Evolutionary conservation across 1,140 invertebrate species (phyloP).

Genomic region (Gyrodactylus salaris): DNA sequence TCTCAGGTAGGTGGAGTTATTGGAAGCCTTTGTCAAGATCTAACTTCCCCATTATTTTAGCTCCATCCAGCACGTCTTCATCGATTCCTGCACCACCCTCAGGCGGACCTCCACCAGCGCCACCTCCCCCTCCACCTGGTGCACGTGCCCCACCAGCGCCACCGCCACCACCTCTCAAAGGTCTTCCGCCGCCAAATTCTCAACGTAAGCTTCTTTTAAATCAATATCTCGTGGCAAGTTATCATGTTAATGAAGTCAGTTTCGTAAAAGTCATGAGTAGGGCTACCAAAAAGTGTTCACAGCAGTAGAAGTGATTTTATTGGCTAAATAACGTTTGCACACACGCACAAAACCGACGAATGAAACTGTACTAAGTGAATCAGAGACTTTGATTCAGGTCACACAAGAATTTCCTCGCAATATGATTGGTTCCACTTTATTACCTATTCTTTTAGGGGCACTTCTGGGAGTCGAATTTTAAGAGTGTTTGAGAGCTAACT

Average conservation of each 20-base stretch:
- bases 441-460: too few species aligned
- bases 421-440: too few species aligned
- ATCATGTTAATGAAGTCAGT: not conserved
- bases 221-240: too few species aligned
- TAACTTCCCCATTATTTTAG: not conserved
- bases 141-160: slow-evolving; percentile 13
- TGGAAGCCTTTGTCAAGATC: not conserved
- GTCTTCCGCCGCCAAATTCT: slow-evolving; percentile 34
- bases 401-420: too few species aligned
- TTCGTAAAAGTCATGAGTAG: too few species aligned
- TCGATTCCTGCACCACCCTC: slow-evolving; percentile 11
- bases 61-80: slow-evolving; percentile 16
- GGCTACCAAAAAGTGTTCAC: not conserved
- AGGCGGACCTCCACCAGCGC: slow-evolving; percentile 13
- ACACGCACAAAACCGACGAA: too few species aligned
- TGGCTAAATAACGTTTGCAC: too few species aligned
- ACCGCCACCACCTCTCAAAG: slow-evolving; percentile 9
- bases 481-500: too few species aligned
- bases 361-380: too few species aligned
- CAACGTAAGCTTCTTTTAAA: slow-evolving; percentile 1
- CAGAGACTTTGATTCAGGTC: too few species aligned
- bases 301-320: too few species aligned
- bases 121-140: slow-evolving; percentile 12
- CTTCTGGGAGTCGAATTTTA: too few species aligned
- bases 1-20: not conserved